These are phyloP conservation scores for Agrotis puta DNA, from an alignment of 2,888 invertebrate species.

Conservation along the genomic window DNA sequence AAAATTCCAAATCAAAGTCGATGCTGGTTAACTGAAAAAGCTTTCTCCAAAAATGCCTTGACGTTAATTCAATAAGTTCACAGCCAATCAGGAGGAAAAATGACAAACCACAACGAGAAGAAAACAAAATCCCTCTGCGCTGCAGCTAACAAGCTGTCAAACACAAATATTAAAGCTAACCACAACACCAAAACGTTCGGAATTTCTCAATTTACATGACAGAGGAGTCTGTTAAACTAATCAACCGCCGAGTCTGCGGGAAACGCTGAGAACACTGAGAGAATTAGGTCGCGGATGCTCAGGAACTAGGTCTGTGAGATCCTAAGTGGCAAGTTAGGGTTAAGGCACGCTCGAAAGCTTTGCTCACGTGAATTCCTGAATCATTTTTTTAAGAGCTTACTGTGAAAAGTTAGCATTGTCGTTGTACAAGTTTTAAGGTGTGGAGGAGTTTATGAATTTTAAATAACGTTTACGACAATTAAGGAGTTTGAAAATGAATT, in stretches of 20 bases:
- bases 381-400: conserved; percentile 27
- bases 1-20: not conserved
- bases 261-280: conserved; percentile 54
- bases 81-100: conserved; percentile 26
- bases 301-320: conserved; percentile 61
- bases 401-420: not conserved
- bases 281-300: conserved; percentile 79
- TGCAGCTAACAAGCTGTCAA: conserved; percentile 43
- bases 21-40: conserved; percentile 16
- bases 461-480: not conserved
- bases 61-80: conserved; percentile 10
- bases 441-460: conserved; percentile 2
- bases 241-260: conserved; percentile 56
- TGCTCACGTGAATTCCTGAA: conserved; percentile 19
- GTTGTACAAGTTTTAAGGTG: conserved; percentile 16
- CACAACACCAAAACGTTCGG: conserved; percentile 29
- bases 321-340: conserved; percentile 69
- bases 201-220: conserved; percentile 50
- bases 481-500: conserved; percentile 12
- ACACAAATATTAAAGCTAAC: conserved; percentile 40
- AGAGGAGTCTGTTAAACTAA: conserved; percentile 64
- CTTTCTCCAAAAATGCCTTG: not conserved
- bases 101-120: conserved; percentile 6
- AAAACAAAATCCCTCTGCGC: conserved; percentile 28
- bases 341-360: conserved; percentile 58